Evolutionary conservation across 1,140 invertebrate species (phyloP).

Genomic region (Atta texana): DNA sequence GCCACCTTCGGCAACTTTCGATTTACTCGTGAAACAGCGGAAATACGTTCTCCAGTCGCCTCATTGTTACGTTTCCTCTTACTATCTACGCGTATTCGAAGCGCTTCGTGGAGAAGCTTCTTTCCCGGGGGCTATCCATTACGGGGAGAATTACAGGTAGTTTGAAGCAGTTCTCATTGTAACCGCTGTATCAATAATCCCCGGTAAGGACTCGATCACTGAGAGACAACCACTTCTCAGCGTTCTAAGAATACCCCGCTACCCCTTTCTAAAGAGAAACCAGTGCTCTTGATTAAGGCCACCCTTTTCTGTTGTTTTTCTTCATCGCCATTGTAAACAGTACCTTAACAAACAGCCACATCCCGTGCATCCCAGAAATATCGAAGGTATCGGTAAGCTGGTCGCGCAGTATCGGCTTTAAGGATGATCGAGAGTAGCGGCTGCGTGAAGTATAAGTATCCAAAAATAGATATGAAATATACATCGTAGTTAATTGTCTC

Average conservation of each 20-base stretch:
- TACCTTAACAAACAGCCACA: conserved; percentile 55
- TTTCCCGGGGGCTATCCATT: conserved; percentile 69
- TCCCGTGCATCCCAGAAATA: conserved; percentile 36
- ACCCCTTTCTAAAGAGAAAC: conserved; percentile 49
- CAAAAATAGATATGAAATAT: conserved; percentile 33
- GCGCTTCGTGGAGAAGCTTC: conserved; percentile 31
- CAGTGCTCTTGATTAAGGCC: conserved; percentile 50
- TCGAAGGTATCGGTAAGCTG: conserved; percentile 34
- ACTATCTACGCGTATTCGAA: conserved; percentile 16
- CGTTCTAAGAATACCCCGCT: conserved; percentile 63
- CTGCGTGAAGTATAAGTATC: background rate
- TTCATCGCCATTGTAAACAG: conserved; percentile 42
- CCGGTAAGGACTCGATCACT: conserved; percentile 55
- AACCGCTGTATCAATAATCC: conserved; percentile 76
- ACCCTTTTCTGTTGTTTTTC: conserved; percentile 57
- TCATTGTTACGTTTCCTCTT: background rate
- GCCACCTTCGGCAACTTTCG: conserved; percentile 16
- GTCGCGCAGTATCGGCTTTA: conserved; percentile 8
- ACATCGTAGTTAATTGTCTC: background rate
- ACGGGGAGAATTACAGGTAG: conserved; percentile 69
- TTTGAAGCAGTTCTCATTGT: conserved; percentile 69
- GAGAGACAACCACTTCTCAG: conserved; percentile 65
- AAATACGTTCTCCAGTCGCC: conserved; percentile 6
- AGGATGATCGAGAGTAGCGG: background rate
- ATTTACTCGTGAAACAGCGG: conserved; percentile 10